A percentile compares a stretch with the other conserved stretches of the same genome.
These are phyloP conservation scores for Antheraea mylitta DNA, from an alignment of 1,140 invertebrate genomes.

Conservation along the genomic window DNA sequence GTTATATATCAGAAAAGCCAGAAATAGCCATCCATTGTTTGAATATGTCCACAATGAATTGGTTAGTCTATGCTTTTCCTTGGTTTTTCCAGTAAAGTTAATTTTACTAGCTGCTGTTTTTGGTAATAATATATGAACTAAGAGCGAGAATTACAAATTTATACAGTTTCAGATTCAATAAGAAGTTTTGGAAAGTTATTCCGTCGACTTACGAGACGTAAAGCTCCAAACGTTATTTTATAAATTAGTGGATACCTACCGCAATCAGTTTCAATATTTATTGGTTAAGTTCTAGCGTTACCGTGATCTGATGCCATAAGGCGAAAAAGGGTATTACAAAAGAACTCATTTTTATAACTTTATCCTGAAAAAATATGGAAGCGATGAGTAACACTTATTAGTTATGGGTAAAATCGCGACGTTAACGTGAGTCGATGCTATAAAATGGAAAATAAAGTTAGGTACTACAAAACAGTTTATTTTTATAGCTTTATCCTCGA, in stretches of 20 bases:
- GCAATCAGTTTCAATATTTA: neutral
- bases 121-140: neutral
- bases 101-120: too few species aligned
- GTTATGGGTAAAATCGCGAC: neutral
- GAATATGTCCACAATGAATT: too few species aligned
- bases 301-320: neutral
- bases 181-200: neutral
- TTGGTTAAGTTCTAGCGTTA: neutral
- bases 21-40: too few species aligned
- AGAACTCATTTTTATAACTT: neutral
- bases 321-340: neutral
- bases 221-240: neutral
- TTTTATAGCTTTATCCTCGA: neutral
- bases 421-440: neutral
- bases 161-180: neutral
- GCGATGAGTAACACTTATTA: neutral
- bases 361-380: neutral
- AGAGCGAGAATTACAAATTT: neutral
- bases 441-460: neutral
- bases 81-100: too few species aligned
- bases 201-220: neutral
- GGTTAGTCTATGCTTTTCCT: too few species aligned
- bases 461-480: neutral
- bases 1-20: too few species aligned
- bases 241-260: neutral